These are phyloP conservation scores for Thalassoma bifasciatum DNA, from an alignment of 2,113 vertebrate species.

Conservation along the genomic window DNA sequence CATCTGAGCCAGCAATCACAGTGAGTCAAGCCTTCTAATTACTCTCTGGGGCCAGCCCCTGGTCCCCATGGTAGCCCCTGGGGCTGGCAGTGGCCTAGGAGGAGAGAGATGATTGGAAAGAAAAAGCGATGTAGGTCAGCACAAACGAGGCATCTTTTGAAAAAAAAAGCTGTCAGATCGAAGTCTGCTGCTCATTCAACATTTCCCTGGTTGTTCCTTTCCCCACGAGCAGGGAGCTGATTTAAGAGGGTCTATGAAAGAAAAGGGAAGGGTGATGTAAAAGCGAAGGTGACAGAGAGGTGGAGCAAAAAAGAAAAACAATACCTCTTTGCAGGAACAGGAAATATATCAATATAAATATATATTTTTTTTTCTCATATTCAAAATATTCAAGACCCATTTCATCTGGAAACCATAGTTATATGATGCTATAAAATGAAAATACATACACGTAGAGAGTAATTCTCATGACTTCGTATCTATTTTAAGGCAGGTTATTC, in stretches of 20 bases:
- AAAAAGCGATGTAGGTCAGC: constrained; percentile 76
- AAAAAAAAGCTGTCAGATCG: constrained; percentile 62
- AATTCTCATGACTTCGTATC: background rate
- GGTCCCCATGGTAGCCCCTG: constrained; percentile 54
- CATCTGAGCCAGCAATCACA: constrained; percentile 68
- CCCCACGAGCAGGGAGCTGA: constrained; percentile 52
- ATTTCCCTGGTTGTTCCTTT: constrained; percentile 46
- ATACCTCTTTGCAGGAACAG: too few species aligned
- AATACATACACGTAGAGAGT: background rate
- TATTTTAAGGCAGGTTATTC: background rate
- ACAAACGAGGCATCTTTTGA: constrained; percentile 69
- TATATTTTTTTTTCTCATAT: too few species aligned
- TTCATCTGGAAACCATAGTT: background rate
- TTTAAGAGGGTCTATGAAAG: constrained; percentile 50
- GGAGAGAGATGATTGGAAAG: constrained; percentile 73
- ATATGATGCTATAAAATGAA: background rate
- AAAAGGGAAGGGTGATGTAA: constrained; percentile 7
- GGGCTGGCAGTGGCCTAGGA: constrained; percentile 41
- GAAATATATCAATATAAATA: too few species aligned
- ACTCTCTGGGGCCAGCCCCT: constrained; percentile 49
- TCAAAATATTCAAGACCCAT: background rate
- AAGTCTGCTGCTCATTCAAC: constrained; percentile 66
- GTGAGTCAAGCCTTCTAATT: constrained; percentile 63
- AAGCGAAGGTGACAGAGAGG: constrained; percentile 23
- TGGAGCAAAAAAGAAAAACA: background rate